Percentiles rank a stretch among this genome's conserved stretches.
Evolutionary conservation across 2,888 invertebrate genomes (phyloP).

Genomic region (Melanargia galathea): DNA sequence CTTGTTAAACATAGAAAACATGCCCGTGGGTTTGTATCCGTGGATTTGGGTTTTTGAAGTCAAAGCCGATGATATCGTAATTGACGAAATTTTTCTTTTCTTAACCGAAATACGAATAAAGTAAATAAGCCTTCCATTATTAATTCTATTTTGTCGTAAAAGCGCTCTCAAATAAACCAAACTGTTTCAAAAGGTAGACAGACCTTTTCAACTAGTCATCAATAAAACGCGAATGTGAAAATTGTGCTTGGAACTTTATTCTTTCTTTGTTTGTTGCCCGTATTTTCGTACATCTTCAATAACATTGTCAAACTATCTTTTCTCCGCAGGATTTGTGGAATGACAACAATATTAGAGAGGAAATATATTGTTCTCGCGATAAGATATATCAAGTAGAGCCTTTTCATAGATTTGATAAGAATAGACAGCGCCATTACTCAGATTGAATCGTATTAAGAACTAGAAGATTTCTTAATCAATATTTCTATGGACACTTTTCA

Average conservation of each 20-base stretch:
- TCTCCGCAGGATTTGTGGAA: conserved; percentile 55
- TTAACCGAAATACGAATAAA: background rate
- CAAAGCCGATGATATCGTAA: no score
- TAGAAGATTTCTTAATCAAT: background rate
- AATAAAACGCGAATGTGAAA: conserved; percentile 35
- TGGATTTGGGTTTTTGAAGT: no score
- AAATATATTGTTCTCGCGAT: conserved; percentile 48
- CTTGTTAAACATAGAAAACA: no score
- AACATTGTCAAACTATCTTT: conserved; percentile 57
- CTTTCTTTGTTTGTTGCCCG: conserved; percentile 55
- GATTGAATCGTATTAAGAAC: background rate
- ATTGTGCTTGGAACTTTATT: conserved; percentile 43
- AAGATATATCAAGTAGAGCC: conserved; percentile 15
- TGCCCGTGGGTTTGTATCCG: no score
- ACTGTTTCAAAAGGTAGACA: conserved; percentile 15
- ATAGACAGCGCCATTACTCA: conserved; percentile 8
- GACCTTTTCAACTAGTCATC: conserved; percentile 32
- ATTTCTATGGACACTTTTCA: background rate
- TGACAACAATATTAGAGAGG: conserved; percentile 62
- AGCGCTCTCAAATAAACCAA: conserved; percentile 20
- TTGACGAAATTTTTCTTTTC: no score
- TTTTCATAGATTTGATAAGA: conserved; percentile 13
- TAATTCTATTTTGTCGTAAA: conserved; percentile 12
- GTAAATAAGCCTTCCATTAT: background rate
- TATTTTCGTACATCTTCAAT: conserved; percentile 59